A percentile compares a stretch with the other conserved stretches of the same genome.
Evolutionary conservation across 2,888 invertebrate genomes (phyloP).

Genomic region (Hyppa rectilinea): DNA sequence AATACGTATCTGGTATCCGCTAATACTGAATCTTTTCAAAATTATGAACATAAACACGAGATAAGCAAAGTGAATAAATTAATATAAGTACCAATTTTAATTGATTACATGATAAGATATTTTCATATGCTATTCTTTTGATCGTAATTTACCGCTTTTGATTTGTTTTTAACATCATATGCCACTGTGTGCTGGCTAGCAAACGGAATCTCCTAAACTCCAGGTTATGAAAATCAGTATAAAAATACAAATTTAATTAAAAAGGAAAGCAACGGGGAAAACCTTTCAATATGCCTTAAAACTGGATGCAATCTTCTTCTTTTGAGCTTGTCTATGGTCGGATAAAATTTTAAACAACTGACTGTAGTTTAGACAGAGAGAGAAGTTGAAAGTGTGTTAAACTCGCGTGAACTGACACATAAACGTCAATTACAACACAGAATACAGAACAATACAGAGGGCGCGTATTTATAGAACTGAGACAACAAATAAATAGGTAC

Average conservation of each 20-base stretch:
- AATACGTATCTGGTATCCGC: conserved; percentile 15
- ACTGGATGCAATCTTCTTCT: not conserved
- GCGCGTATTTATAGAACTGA: not conserved
- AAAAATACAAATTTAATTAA: not conserved
- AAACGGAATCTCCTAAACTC: not conserved
- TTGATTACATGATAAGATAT: conserved; percentile 24
- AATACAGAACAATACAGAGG: conserved; percentile 28
- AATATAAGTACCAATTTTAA: conserved; percentile 16
- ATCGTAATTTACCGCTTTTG: not conserved
- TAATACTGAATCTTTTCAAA: conserved; percentile 13
- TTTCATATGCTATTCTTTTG: conserved; percentile 7
- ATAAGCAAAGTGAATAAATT: conserved; percentile 17
- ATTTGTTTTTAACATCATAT: conserved; percentile 6
- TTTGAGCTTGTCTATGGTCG: not conserved
- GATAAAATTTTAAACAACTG: conserved; percentile 6
- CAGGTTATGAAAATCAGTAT: not conserved
- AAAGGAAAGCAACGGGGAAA: not conserved
- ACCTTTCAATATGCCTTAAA: conserved; percentile 1
- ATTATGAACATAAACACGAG: conserved; percentile 27
- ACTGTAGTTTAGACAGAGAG: conserved; percentile 6
- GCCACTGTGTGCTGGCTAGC: not conserved
- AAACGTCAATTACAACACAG: conserved; percentile 16
- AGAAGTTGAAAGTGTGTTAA: conserved; percentile 33
- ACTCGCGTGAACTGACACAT: conserved; percentile 36
- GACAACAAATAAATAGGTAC: too few relatives aligned